These are phyloP conservation scores for Lepidocyrtinus sp. DNA, from an alignment of 2,888 invertebrate genomes.

Conservation along the genomic window DNA sequence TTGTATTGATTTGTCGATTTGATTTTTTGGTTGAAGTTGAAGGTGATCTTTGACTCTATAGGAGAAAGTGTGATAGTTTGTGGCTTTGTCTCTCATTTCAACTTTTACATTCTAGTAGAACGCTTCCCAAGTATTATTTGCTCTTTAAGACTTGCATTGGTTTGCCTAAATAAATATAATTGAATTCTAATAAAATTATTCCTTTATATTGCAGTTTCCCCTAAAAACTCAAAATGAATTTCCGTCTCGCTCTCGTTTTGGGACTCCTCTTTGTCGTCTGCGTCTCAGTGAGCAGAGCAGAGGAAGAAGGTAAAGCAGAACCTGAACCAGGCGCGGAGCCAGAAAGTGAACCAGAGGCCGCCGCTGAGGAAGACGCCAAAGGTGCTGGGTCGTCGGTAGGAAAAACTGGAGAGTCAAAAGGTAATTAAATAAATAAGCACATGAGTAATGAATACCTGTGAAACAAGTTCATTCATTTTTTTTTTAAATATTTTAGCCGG, in stretches of 20 bases:
- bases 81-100: no score
- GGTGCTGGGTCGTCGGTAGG: conserved; percentile 51
- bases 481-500: conserved; percentile 20
- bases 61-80: no score
- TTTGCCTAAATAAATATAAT: no score
- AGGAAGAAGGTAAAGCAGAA: conserved; percentile 58
- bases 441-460: not conserved
- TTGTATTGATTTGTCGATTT: no score
- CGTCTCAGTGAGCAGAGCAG: conserved; percentile 60
- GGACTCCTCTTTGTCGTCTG: conserved; percentile 66
- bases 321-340: conserved; percentile 62
- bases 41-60: no score
- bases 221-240: conserved; percentile 60
- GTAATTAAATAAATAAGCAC: conserved; percentile 25
- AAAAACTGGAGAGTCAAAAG: conserved; percentile 57
- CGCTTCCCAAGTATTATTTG: no score
- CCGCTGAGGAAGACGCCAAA: conserved; percentile 62
- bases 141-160: no score
- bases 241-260: conserved; percentile 65
- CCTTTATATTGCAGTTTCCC: conserved; percentile 5
- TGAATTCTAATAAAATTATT: no score
- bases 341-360: conserved; percentile 58
- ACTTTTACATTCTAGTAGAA: no score
- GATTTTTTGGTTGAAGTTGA: no score
- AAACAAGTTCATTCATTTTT: not conserved